phyloP scores from a whole-genome alignment of 2,797 vertebrate genomes.

The Nyctibius grandis region DNA sequence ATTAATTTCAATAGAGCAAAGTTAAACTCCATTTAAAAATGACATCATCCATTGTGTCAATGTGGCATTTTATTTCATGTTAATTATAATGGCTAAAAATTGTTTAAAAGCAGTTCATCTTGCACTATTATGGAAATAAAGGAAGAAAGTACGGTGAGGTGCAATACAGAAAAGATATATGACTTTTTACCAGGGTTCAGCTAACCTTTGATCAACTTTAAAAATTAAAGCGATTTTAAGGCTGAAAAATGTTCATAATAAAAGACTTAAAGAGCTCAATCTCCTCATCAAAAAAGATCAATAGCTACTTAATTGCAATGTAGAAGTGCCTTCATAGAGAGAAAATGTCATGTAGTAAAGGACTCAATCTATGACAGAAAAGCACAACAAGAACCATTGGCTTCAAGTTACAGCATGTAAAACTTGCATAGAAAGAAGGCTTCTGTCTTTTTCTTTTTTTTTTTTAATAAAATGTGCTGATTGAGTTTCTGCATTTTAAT shows the following conservation, averaged over 20 bases:
- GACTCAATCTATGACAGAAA: not conserved
- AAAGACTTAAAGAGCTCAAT: slow-evolving; percentile 31
- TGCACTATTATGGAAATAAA: not conserved
- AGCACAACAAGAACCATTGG: not conserved
- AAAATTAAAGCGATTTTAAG: slow-evolving; percentile 22
- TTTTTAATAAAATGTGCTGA: not conserved
- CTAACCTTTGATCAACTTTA: slow-evolving; percentile 25
- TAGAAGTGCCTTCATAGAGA: not conserved
- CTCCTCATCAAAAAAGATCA: slow-evolving; percentile 36
- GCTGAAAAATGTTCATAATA: slow-evolving; percentile 22
- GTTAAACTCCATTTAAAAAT: not conserved
- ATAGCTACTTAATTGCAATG: slow-evolving; percentile 21
- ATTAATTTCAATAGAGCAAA: not conserved
- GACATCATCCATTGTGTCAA: not conserved
- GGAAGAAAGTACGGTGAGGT: not conserved
- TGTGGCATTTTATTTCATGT: not conserved
- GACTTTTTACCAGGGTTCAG: not conserved
- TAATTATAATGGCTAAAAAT: not conserved
- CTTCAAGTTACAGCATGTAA: not conserved
- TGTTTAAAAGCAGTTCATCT: not conserved
- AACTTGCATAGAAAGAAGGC: not conserved
- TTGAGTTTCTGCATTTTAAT: not conserved
- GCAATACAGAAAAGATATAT: not conserved
- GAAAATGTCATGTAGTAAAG: not conserved
- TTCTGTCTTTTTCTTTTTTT: not conserved